Base-by-base conservation (phyloP, 2,113 vertebrate genomes). In the Burhinus bistriatus region DNA sequence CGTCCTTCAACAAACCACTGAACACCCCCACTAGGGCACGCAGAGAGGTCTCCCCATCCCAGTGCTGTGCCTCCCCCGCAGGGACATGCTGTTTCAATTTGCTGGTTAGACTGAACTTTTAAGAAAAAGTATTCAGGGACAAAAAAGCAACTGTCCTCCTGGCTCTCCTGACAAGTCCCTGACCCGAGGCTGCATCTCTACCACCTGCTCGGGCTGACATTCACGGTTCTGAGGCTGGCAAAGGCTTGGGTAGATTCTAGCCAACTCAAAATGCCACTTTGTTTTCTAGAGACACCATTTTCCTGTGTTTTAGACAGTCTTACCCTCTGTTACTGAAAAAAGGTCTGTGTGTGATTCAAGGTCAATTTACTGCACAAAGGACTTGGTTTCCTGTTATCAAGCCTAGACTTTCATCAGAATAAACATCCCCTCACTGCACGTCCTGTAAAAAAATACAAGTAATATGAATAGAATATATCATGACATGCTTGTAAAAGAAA, bases 351-450 rank as follows among this genome's bases (percentile, higher is more conserved):
- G 84, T 92, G 83, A 89, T 80, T 83, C 86, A 90, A 97, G 96
- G 97, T 96, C 94, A 90, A 80, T 52, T 82, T 51, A 87, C 87
- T 47, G 44, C 75, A 87, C 71, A 92, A 96, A 95, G 89, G 95
- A 84, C 85, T 95, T 61, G 23, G 95, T 97, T 98, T 98, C 97
- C 97, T 98, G 97, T 97, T 98, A 98, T 97, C 96, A 96, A 95
- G 92, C 92, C 83, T 89, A 73, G 87, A 96, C 81, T 97, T 92
- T 93, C 94, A 95, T 96, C 91, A 95, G 83, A 83, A 88, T 89
- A 96, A 95, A 94, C 95, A 95, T 91, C 87, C 76, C 82, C 62
- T 80, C 13, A 1, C 44, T 61, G 88, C 92, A 91, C 49, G 20
- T 95, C 93, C 87, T 87, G 66, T 45, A 47, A 83, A 95, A 93